Evolutionary conservation across 2,797 vertebrate species (phyloP).

Genomic region (Gymnoscopelus braueri): DNA sequence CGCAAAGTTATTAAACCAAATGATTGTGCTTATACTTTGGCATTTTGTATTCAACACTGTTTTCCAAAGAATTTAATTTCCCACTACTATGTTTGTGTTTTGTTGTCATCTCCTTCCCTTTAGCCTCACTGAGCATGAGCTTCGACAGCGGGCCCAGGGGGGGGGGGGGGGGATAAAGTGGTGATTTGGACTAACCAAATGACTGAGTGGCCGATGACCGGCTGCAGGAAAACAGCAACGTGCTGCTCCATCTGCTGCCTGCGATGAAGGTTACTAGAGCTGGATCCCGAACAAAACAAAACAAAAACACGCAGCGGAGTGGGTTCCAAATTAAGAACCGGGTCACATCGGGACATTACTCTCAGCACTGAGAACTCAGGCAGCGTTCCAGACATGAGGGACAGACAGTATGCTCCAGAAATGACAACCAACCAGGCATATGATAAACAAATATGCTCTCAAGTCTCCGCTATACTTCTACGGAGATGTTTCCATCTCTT

Average conservation of each 20-base stretch:
- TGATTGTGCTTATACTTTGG: no score
- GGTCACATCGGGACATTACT: background rate
- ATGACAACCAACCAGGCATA: no score
- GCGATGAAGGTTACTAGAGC: background rate
- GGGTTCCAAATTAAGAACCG: background rate
- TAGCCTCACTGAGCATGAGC: background rate
- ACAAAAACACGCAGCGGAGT: no score
- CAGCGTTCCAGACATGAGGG: background rate
- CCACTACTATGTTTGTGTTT: no score
- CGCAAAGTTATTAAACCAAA: no score
- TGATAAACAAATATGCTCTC: no score
- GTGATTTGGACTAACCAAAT: background rate
- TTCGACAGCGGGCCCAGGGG: background rate
- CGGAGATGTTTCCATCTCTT: no score
- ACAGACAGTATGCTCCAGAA: no score
- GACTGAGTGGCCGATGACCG: conserved; percentile 11
- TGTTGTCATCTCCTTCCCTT: background rate
- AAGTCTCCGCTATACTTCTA: no score
- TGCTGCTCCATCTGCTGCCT: background rate
- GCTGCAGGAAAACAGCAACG: background rate
- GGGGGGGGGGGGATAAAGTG: background rate
- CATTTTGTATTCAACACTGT: no score
- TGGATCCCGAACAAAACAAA: background rate
- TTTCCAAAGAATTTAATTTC: no score
- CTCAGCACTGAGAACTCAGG: background rate